Evolutionary conservation across 2,113 vertebrate species (phyloP).

Genomic region (Gymnogyps californianus): DNA sequence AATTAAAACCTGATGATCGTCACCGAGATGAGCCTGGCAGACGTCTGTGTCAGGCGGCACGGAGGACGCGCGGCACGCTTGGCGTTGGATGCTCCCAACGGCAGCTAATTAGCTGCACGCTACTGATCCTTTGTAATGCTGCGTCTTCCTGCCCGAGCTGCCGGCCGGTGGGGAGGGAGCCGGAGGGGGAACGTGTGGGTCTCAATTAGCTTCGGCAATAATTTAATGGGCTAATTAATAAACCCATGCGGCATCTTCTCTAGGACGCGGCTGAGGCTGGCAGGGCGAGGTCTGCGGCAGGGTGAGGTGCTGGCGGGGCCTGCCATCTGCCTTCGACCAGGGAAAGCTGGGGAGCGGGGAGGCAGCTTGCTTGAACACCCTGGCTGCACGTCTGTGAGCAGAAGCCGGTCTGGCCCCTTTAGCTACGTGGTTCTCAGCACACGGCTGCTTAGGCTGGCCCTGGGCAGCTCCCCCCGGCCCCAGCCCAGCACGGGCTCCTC

Average conservation of each 20-base stretch:
- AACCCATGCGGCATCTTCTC: background rate
- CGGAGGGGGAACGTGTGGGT: background rate
- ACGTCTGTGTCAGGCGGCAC: background rate
- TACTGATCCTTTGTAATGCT: fast-evolving
- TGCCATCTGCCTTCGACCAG: background rate
- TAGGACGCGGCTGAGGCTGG: background rate
- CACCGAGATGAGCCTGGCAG: background rate
- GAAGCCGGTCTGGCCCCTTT: fast-evolving
- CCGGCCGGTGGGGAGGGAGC: background rate
- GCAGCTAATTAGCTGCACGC: background rate
- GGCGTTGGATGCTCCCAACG: background rate
- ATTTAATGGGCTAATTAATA: background rate
- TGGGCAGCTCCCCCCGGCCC: background rate
- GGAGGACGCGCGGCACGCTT: background rate
- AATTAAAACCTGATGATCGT: slow-evolving; percentile 46
- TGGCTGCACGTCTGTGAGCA: fast-evolving
- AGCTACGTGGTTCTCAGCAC: background rate
- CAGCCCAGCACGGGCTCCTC: background rate
- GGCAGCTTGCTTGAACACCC: background rate
- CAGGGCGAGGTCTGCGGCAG: background rate
- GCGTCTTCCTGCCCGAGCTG: background rate
- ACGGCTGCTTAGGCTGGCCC: background rate
- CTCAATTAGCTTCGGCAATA: background rate
- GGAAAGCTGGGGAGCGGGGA: background rate
- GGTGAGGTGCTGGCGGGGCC: background rate